Evolutionary conservation across 2,888 invertebrate species (phyloP).

Genomic region (Leptogaster cylindrica): DNA sequence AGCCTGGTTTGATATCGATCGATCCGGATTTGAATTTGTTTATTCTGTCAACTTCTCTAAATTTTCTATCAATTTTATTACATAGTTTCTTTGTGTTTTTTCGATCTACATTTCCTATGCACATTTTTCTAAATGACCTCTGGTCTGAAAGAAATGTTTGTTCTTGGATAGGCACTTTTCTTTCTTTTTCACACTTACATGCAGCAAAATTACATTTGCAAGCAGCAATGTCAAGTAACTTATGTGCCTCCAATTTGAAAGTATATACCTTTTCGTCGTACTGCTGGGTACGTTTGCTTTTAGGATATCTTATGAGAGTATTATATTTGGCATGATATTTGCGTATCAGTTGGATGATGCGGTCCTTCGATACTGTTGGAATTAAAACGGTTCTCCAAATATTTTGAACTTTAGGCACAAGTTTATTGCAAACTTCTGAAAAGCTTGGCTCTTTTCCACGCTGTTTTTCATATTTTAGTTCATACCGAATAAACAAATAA

Average conservation of each 20-base stretch:
- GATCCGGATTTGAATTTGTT: slow-evolving; percentile 19
- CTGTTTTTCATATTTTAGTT: not conserved
- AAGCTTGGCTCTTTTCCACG: not conserved
- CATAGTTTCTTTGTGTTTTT: not conserved
- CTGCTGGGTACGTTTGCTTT: too few relatives aligned
- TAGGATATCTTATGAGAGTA: too few relatives aligned
- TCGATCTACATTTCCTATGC: not conserved
- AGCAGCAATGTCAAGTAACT: not conserved
- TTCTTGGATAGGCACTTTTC: not conserved
- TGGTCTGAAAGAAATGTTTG: slow-evolving; percentile 2
- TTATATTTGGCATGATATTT: too few relatives aligned
- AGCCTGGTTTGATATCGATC: slow-evolving; percentile 8
- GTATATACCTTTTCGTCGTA: too few relatives aligned
- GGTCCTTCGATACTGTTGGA: too few relatives aligned
- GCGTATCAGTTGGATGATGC: too few relatives aligned
- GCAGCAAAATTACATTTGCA: not conserved
- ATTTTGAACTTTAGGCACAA: not conserved
- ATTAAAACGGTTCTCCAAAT: not conserved
- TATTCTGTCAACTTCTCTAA: slow-evolving; percentile 18
- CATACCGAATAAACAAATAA: not conserved
- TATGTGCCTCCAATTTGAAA: not conserved
- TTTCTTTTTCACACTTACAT: slow-evolving; percentile 1
- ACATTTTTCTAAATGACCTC: not conserved
- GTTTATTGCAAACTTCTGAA: not conserved
- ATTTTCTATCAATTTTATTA: slow-evolving; percentile 5